A percentile compares a stretch with the other conserved stretches of the same genome.
Evolutionary conservation across 2,113 vertebrate genomes (phyloP).

Genomic region (Camelus bactrianus): DNA sequence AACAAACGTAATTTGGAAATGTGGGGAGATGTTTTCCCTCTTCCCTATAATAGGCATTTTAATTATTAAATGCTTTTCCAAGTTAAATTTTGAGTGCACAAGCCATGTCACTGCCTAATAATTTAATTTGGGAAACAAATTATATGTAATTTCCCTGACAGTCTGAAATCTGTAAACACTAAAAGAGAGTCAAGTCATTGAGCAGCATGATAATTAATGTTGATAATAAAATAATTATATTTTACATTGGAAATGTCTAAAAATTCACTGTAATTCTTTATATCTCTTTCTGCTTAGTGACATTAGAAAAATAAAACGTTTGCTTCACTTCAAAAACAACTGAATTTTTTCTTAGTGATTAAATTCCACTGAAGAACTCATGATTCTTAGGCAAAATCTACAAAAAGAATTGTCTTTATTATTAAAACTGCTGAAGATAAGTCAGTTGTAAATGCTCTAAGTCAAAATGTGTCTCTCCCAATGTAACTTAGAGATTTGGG

Average conservation of each 20-base stretch:
- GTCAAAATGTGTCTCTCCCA: not conserved
- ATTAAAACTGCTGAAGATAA: slow-evolving; percentile 2
- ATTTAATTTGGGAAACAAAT: slow-evolving; percentile 77
- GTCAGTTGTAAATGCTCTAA: not conserved
- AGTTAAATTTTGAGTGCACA: slow-evolving; percentile 58
- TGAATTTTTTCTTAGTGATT: slow-evolving; percentile 37
- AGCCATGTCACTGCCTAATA: slow-evolving; percentile 64
- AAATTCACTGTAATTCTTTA: slow-evolving; percentile 51
- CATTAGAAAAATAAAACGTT: slow-evolving; percentile 26
- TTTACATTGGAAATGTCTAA: slow-evolving; percentile 55
- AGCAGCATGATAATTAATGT: slow-evolving; percentile 66
- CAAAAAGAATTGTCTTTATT: slow-evolving; percentile 2
- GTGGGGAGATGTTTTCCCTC: not conserved
- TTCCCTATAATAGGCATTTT: slow-evolving; percentile 57
- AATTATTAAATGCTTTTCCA: slow-evolving; percentile 67
- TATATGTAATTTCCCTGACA: slow-evolving; percentile 75
- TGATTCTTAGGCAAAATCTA: not conserved
- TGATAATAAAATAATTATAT: slow-evolving; percentile 70
- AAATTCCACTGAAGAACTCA: slow-evolving; percentile 7
- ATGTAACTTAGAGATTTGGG: not conserved
- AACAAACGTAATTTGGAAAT: not conserved
- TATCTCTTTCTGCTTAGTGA: slow-evolving; percentile 61
- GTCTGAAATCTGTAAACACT: slow-evolving; percentile 58
- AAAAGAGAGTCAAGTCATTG: slow-evolving; percentile 55
- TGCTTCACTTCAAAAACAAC: not conserved